These are phyloP conservation scores for Poeciliopsis gracilis DNA, from an alignment of 2,797 vertebrate species.

Conservation along the genomic window DNA sequence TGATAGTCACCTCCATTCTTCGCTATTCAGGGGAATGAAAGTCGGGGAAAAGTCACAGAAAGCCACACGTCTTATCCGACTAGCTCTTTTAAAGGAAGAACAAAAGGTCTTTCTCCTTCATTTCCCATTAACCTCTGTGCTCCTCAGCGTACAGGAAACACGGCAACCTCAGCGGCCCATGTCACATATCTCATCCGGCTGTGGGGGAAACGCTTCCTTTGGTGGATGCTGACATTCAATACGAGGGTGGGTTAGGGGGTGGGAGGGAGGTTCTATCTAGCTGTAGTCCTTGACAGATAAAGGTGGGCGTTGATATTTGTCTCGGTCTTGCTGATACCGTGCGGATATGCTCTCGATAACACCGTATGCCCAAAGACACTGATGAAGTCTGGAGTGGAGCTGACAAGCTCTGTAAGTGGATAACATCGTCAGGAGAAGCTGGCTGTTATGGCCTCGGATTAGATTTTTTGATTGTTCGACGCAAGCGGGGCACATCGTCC, in stretches of 20 bases:
- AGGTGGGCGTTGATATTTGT: slow-evolving; percentile 72
- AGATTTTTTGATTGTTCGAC: slow-evolving; percentile 55
- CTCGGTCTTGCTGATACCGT: slow-evolving; percentile 47
- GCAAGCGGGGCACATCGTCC: slow-evolving; percentile 46
- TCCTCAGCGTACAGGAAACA: slow-evolving; percentile 75
- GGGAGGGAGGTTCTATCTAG: slow-evolving; percentile 51
- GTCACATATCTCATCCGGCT: slow-evolving; percentile 79
- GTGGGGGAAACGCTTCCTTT: slow-evolving; percentile 59
- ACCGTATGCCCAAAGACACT: slow-evolving; percentile 42
- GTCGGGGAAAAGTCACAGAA: slow-evolving; percentile 71
- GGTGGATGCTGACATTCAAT: slow-evolving; percentile 64
- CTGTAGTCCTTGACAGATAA: slow-evolving; percentile 71
- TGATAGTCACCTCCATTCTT: slow-evolving; percentile 49
- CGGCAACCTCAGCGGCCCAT: slow-evolving; percentile 67
- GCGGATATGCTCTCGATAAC: slow-evolving; percentile 60
- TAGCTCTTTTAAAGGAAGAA: slow-evolving; percentile 70
- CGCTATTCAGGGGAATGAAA: slow-evolving; percentile 70
- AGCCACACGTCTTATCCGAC: slow-evolving; percentile 71
- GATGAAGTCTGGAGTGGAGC: slow-evolving; percentile 67
- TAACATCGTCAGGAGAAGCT: slow-evolving; percentile 50
- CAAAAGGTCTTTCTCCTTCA: slow-evolving; percentile 77
- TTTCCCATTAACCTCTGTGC: slow-evolving; percentile 79
- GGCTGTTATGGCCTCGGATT: slow-evolving; percentile 46
- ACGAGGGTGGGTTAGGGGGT: slow-evolving; percentile 6
- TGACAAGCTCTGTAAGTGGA: slow-evolving; percentile 62